Base-by-base conservation (phyloP, 2,888 invertebrate genomes). In the Dolichomitus sp. region DNA sequence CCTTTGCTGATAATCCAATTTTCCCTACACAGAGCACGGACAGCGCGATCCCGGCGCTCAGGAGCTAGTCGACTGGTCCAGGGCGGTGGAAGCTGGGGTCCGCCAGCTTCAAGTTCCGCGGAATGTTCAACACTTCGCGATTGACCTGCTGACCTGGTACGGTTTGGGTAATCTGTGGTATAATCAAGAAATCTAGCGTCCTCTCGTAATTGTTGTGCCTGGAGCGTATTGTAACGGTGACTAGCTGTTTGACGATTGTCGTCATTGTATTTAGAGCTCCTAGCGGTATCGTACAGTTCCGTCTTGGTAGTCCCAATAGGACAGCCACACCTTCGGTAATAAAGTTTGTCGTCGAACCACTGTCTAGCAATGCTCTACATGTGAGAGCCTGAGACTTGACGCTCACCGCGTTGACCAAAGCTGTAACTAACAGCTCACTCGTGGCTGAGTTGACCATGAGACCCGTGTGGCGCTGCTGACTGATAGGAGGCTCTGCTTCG, bases 281-380 rank as follows among this genome's bases (percentile, higher is more conserved):
- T 0, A 87, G 54, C 2, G 80, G 74, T 3, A 87, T 45, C 0
- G 54, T 1, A 12, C 52, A 61, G 3, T 14, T 6, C 0, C 17
- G 45, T 12, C 7, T 52, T 1, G 66, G 50, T 4, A 83, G 30
- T 0, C 27, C 12, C 11, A 84, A 19, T 2, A n/a, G 17, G 2
- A 40, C 42, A 1, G 75, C 84, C 4, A 82, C 50, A 0, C 23
- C 7, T 48, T 82, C 78, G 84, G n/a, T 84, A 2, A 87, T 84
- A 30, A 85, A 87, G 48, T 85, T 81, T 0, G 78, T 52, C 7
- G 74, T 79, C 5, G 82, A 81, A 52, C 84, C 66, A 4, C 77
- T 84, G 45, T 86, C 84, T 5, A 85, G 48, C 4, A 83, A 19
- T 0, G 80, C 57, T 33, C 84, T 68, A 37, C 84, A 81, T 1